Percentiles rank a stretch among this genome's conserved stretches.
phyloP scores from a whole-genome alignment of 2,888 invertebrate species.

The Griposia aprilina region DNA sequence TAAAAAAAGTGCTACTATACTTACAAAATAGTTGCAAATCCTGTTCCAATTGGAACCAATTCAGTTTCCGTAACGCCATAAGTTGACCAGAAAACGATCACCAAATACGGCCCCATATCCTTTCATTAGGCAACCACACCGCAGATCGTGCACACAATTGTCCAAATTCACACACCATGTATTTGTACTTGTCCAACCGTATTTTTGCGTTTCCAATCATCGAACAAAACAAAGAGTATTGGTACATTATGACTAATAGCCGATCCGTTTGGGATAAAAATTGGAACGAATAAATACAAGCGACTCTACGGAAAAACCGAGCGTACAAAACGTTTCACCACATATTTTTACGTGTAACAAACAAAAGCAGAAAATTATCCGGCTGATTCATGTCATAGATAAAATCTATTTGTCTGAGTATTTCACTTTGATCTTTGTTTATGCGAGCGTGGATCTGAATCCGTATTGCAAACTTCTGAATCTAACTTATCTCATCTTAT shows the following conservation, averaged over 20 bases:
- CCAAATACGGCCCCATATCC: slow-evolving; percentile 40
- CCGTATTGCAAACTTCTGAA: slow-evolving; percentile 61
- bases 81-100: slow-evolving; percentile 50
- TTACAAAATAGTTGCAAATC: slow-evolving; percentile 17
- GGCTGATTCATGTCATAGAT: slow-evolving; percentile 72
- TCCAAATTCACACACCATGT: slow-evolving; percentile 43
- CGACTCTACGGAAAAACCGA: slow-evolving; percentile 59
- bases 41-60: slow-evolving; percentile 17
- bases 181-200: slow-evolving; percentile 55
- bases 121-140: slow-evolving; percentile 47
- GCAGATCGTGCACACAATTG: slow-evolving; percentile 50
- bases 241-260: slow-evolving; percentile 66
- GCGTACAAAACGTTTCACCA: slow-evolving; percentile 63
- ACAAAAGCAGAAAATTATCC: slow-evolving; percentile 71
- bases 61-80: slow-evolving; percentile 36
- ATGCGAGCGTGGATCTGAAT: slow-evolving; percentile 61
- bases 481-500: slow-evolving; percentile 58
- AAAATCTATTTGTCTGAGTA: slow-evolving; percentile 72
- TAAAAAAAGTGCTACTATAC: slow-evolving; percentile 10
- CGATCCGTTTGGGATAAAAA: slow-evolving; percentile 59
- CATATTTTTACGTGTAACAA: slow-evolving; percentile 70
- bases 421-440: slow-evolving; percentile 69
- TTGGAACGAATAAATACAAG: slow-evolving; percentile 66
- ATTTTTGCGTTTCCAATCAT: slow-evolving; percentile 63
- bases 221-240: slow-evolving; percentile 61